Conservation (phyloP, 2,888 invertebrate species). For the Drosophila colorata region DNA sequence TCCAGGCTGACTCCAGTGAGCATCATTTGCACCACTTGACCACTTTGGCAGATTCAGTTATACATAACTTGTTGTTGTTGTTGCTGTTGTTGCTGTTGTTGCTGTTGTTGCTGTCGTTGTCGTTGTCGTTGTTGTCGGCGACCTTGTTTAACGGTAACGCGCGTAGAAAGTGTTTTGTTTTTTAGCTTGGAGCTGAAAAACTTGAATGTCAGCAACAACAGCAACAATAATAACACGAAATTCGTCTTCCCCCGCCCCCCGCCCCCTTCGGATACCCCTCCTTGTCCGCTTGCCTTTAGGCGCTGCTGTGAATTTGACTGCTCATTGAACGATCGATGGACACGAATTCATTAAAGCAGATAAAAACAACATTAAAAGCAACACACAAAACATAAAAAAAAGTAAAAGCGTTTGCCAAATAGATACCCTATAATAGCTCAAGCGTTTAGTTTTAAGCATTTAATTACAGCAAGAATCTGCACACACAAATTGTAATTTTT, state of each 20-base stretch:
- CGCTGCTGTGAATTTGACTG: slow-evolving; percentile 33
- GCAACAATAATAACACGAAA: slow-evolving; percentile 32
- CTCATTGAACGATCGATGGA: slow-evolving; percentile 54
- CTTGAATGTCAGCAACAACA: slow-evolving; percentile 62
- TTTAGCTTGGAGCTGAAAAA: slow-evolving; percentile 59
- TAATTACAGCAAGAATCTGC: neutral
- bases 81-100: slow-evolving; percentile 16
- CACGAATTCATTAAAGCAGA: slow-evolving; percentile 42
- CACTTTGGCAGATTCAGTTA: slow-evolving; percentile 43
- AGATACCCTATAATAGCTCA: slow-evolving; percentile 18
- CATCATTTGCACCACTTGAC: slow-evolving; percentile 34
- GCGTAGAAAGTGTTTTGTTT: slow-evolving; percentile 79
- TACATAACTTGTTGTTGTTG: slow-evolving; percentile 39
- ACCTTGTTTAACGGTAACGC: slow-evolving; percentile 80
- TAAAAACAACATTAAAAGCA: slow-evolving; percentile 2
- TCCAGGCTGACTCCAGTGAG: slow-evolving; percentile 11
- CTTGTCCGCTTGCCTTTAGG: slow-evolving; percentile 1
- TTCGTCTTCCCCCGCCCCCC: slow-evolving; percentile 4
- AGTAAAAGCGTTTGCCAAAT: neutral
- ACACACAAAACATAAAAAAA: slow-evolving; percentile 3
- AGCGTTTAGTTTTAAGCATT: neutral
- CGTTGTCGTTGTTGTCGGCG: slow-evolving; percentile 57
- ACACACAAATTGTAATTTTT: no score
- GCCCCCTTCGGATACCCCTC: no score
- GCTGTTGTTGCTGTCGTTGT: slow-evolving; percentile 5